Conservation (phyloP, 1,140 invertebrate species). For the Steinernema feltiae region DNA sequence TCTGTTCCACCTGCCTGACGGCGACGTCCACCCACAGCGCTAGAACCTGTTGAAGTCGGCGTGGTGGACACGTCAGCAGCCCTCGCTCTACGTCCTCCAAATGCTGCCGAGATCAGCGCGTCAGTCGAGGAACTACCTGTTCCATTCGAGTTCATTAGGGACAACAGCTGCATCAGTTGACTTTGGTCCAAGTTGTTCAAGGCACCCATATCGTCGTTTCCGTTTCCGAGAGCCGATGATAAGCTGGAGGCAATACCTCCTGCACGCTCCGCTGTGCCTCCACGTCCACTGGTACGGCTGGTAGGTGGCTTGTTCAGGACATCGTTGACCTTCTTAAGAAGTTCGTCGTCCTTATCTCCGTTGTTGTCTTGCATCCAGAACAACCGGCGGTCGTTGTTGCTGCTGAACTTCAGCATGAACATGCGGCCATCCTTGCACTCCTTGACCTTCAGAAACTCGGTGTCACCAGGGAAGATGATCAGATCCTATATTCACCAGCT, state of each 20-base stretch:
- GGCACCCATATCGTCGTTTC: slow-evolving; percentile 81
- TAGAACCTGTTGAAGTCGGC: slow-evolving; percentile 51
- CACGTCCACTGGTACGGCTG: slow-evolving; percentile 65
- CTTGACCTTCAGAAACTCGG: slow-evolving; percentile 85
- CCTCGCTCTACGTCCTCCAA: slow-evolving; percentile 50
- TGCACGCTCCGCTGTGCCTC: slow-evolving; percentile 48
- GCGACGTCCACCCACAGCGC: slow-evolving; percentile 5
- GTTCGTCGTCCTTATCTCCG: slow-evolving; percentile 45
- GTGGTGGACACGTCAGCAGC: slow-evolving; percentile 41
- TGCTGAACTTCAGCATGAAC: slow-evolving; percentile 91
- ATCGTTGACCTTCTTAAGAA: slow-evolving; percentile 68
- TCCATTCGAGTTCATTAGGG: slow-evolving; percentile 47
- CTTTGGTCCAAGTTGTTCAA: slow-evolving; percentile 92
- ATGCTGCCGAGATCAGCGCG: slow-evolving; percentile 55
- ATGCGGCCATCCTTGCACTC: slow-evolving; percentile 93
- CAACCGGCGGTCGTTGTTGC: slow-evolving; percentile 72
- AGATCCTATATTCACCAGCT: slow-evolving; percentile 68
- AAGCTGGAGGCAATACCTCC: slow-evolving; percentile 45
- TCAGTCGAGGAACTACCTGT: slow-evolving; percentile 54
- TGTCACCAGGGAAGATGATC: slow-evolving; percentile 96
- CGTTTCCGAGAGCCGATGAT: slow-evolving; percentile 55
- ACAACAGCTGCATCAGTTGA: slow-evolving; percentile 90
- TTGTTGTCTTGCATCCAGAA: slow-evolving; percentile 86
- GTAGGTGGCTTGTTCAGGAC: slow-evolving; percentile 88
- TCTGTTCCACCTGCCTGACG: neutral